Conservation (phyloP, 2,797 vertebrate genomes). For the Neostethus bicornis region DNA sequence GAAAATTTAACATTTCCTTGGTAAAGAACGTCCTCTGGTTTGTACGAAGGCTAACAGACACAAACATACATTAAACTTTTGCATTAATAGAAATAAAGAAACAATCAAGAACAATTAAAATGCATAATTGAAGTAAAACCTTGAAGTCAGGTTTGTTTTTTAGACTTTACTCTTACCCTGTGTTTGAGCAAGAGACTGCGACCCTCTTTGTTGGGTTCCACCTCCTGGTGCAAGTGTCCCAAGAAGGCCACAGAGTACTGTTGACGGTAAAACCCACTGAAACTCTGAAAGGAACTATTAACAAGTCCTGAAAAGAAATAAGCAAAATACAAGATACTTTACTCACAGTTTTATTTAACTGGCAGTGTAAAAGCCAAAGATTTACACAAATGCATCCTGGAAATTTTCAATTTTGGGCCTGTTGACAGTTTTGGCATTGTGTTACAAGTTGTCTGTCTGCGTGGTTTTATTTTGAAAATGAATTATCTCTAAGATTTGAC, state of each 20-base stretch:
- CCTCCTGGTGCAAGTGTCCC: conserved; percentile 83
- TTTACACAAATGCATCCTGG: not conserved
- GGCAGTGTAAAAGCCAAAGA: not conserved
- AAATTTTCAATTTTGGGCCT: not conserved
- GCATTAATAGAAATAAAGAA: not conserved
- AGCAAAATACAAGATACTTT: conserved; percentile 5
- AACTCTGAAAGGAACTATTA: conserved; percentile 84
- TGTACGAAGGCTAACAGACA: conserved; percentile 42
- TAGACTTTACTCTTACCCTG: conserved; percentile 75
- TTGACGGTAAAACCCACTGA: conserved; percentile 85
- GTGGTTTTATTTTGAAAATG: not conserved
- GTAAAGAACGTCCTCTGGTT: conserved; percentile 75
- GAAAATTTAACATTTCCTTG: conserved; percentile 80
- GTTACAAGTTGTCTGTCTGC: not conserved
- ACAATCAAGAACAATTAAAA: not conserved
- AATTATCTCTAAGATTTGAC: too few relatives aligned
- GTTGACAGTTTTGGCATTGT: not conserved
- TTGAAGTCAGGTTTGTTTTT: not conserved
- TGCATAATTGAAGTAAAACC: not conserved
- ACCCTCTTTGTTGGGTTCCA: conserved; percentile 84
- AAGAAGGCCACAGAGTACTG: conserved; percentile 86
- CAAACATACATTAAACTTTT: not conserved
- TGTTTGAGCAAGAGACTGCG: conserved; percentile 82
- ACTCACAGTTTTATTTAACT: not conserved
- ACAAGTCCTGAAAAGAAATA: conserved; percentile 78